Base-by-base conservation (phyloP, 2,888 invertebrate genomes). In the Ochropacha duplaris region DNA sequence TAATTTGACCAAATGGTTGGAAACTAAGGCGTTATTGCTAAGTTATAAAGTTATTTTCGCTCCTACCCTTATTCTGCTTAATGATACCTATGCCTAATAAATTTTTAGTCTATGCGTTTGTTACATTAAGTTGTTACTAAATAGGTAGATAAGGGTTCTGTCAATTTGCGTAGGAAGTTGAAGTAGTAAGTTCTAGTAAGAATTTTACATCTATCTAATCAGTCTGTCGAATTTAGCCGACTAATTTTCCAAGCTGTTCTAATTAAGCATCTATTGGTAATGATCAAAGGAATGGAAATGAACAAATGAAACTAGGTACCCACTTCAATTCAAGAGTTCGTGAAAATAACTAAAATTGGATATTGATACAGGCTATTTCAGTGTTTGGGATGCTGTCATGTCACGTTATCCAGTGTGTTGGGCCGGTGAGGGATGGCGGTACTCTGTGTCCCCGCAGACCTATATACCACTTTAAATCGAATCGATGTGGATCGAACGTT, bases 321-420 rank as follows among this genome's bases (percentile, higher is more conserved):
- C n/a, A 44, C 19, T 19, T 19, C 16, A 44, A 44, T 34, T 54
- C 19, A 54, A 22, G 22, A 34, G 34, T 19, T 31, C 19, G 22
- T 52, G 22, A 28, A 49, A 52, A 28, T 52, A 57, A 28, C 51
- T 22, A 24, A 9, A 57, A 52, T 52, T 31, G 1, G 50, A 54
- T 39, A 39, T 39, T 39, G 39, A 39, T 44, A 44, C 4, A 16
- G 22, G 11, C 49, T 22, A 22, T 31, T 28, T 44, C 19, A 44
- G 64, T 64, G 72, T 65, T 57, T 68, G 69, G 68, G 65, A 68
- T 58, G 71, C 73, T 80, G 84, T 83, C 84, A 74, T 76, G 81
- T 81, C 76, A 76, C 68, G 80, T 84, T 83, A 84, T 78, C 81
- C 85, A 76, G 73, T 64, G 65, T 72, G 78, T 74, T 79, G 71